Evolutionary conservation across 2,797 vertebrate species (phyloP), one percentile per base, ranked within the genome.

Genomic region (Tokudaia tokunoshimensis): DNA sequence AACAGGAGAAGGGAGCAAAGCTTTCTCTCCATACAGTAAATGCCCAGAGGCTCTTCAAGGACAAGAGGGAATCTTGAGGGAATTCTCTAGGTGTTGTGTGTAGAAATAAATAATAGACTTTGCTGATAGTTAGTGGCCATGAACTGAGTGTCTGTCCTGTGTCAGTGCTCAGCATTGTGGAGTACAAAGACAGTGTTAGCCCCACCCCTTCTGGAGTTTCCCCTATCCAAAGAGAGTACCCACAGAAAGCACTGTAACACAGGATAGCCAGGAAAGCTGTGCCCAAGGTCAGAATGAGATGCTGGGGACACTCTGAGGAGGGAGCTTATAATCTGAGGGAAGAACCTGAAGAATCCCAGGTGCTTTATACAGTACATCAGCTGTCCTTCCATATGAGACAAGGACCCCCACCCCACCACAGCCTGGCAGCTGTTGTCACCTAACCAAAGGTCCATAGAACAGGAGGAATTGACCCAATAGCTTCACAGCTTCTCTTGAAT

Each of bases 231-330:
- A 7, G 2, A 91, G 29, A 55, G 50, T 26, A 31, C 37, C 89
- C 10, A 22, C 8, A 1, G 65, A 89, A 84, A 37, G 37, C 41
- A 24, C 22, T 26, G 13, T 80, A 34, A 61, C 26, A 41, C 15
- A 55, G 17, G 81, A 24, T 26, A 22, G 6, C 22, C 0, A 0
- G n/a, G 59, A 41, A 44, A 10, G 3, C 85, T 67, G 0, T 14
- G 13, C 34, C 10, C 0, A 4, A 57, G 44, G 11, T 57, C 75
- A 78, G 26, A 0, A 0, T 65, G 83, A 24, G 26, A 52, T 41
- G 57, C 14, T 22, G 50, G 70, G 29, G 37, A 47, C 2, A 1
- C 6, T 67, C 57, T 34, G 82, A 81, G 34, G 15, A 76, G 61
- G 80, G 17, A 94, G 74, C 22, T 75, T 29, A n/a, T 26, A 63